A percentile compares a stretch with the other conserved stretches of the same genome.
phyloP scores from a whole-genome alignment of 2,113 vertebrate species.

The Oryzias celebensis region DNA sequence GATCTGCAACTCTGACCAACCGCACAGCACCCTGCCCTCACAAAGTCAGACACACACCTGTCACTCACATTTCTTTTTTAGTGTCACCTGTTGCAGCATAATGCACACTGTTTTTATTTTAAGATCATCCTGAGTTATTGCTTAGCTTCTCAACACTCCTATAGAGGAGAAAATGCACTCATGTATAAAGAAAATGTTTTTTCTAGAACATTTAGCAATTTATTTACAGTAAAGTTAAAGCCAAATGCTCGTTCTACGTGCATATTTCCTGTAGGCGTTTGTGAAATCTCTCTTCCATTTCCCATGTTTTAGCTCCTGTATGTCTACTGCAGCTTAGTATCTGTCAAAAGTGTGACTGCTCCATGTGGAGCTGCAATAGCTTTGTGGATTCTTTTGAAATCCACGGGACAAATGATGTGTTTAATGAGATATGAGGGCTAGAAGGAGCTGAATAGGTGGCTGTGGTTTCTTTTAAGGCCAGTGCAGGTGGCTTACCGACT shows the following conservation, averaged over 20 bases:
- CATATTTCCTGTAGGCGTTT: neutral
- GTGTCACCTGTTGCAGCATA: conserved; percentile 8
- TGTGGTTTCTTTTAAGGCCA: conserved; percentile 67
- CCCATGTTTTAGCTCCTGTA: conserved; percentile 13
- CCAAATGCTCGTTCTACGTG: no score
- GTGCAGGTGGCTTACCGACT: conserved; percentile 61
- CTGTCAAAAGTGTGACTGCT: conserved; percentile 24
- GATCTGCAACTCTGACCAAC: conserved; percentile 31
- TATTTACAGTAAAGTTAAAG: no score
- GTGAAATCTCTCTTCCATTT: neutral
- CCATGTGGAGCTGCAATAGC: conserved; percentile 27
- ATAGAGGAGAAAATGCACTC: no score
- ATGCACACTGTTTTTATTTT: no score
- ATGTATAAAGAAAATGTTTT: no score
- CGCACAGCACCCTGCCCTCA: conserved; percentile 8
- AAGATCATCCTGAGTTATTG: neutral
- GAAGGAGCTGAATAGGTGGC: conserved; percentile 47
- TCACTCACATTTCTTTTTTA: conserved; percentile 29
- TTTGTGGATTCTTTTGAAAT: conserved; percentile 40
- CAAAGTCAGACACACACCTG: conserved; percentile 31
- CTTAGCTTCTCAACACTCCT: neutral
- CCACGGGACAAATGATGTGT: conserved; percentile 34
- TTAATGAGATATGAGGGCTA: conserved; percentile 55
- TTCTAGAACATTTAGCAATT: no score
- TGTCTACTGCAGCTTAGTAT: conserved; percentile 9